Conservation (phyloP, 2,888 invertebrate genomes). For the Halictus quadricinctus region DNA sequence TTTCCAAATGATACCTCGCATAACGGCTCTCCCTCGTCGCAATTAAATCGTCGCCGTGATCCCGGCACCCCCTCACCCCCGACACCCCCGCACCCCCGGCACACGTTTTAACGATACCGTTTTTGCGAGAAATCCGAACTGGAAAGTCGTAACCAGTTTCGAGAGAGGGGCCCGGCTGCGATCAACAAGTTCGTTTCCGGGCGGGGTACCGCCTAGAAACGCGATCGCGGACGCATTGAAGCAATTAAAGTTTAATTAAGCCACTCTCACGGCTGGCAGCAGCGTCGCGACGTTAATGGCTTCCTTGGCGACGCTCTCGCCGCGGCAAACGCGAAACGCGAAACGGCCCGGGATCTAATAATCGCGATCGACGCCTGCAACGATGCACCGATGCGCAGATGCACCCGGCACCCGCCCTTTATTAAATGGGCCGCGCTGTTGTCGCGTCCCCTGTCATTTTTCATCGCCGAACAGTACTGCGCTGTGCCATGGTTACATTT, state of each 20-base stretch:
- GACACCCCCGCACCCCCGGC: background rate
- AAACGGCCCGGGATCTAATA: constrained; percentile 40
- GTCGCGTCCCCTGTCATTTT: background rate
- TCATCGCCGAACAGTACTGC: background rate
- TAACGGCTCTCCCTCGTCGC: background rate
- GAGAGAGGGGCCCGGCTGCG: constrained; percentile 8
- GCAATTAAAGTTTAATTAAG: constrained; percentile 64
- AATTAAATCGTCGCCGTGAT: background rate
- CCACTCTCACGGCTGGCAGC: constrained; percentile 24
- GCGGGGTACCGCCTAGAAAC: constrained; percentile 25
- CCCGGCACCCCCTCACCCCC: background rate
- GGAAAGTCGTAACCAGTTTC: constrained; percentile 14
- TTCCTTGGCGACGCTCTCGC: constrained; percentile 2
- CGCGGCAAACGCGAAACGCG: constrained; percentile 13
- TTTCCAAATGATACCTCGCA: background rate
- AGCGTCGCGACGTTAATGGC: constrained; percentile 40
- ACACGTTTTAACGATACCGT: background rate
- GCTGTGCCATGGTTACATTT: background rate
- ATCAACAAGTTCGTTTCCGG: constrained; percentile 54
- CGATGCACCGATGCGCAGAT: background rate
- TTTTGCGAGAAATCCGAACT: background rate
- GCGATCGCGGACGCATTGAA: constrained; percentile 51
- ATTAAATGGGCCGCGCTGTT: constrained; percentile 33
- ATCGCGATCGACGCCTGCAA: constrained; percentile 43
- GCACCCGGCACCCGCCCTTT: constrained; percentile 25